Conservation (phyloP, 2,797 vertebrate species). For the Chaetophractus vellerosus region DNA sequence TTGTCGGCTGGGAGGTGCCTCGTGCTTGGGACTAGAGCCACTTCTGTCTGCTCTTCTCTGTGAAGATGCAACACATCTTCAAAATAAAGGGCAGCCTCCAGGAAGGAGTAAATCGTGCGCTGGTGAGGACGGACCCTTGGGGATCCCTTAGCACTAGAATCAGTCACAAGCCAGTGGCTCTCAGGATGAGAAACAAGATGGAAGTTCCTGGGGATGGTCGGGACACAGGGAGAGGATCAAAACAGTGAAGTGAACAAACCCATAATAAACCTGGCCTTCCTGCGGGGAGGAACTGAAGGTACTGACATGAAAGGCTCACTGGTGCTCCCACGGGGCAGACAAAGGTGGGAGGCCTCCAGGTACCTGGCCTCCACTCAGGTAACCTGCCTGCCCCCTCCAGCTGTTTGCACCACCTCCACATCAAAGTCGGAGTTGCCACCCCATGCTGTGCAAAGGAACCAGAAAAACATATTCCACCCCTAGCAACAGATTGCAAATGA, state of each 20-base stretch:
- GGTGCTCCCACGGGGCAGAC: conserved; percentile 71
- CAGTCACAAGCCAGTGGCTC: background rate
- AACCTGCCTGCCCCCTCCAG: conserved; percentile 78
- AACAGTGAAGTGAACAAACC: conserved; percentile 25
- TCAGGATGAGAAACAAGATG: background rate
- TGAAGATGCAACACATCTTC: no score
- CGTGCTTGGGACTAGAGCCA: background rate
- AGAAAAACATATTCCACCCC: conserved; percentile 72
- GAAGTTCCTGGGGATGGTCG: background rate
- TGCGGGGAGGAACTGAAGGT: conserved; percentile 79
- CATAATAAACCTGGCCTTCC: conserved; percentile 64
- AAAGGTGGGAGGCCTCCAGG: no score
- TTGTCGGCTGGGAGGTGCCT: background rate
- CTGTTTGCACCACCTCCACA: conserved; percentile 71
- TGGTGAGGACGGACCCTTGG: background rate
- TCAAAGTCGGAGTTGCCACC: conserved; percentile 79
- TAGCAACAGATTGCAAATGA: conserved; percentile 67
- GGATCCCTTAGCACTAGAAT: background rate
- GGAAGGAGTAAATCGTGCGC: no score
- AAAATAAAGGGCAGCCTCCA: background rate
- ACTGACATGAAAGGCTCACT: conserved; percentile 76
- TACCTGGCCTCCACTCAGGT: conserved; percentile 79
- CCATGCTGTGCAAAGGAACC: conserved; percentile 73
- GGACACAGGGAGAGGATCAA: background rate
- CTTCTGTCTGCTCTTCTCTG: background rate